These are phyloP conservation scores for Pyrochroa serraticornis DNA, from an alignment of 2,888 invertebrate genomes.

Conservation along the genomic window DNA sequence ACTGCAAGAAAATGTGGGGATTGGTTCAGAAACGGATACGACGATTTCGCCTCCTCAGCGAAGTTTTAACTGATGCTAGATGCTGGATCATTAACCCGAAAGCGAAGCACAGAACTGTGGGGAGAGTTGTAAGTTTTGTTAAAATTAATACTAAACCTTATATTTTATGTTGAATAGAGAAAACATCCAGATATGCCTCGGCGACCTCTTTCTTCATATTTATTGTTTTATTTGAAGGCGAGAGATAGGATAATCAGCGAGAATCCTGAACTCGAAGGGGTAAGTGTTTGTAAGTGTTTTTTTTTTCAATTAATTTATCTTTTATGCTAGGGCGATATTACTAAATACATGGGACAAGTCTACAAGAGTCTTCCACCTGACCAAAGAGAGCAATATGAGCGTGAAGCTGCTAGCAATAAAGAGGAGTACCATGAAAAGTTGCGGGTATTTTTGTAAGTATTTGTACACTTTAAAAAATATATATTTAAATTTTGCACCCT, in stretches of 20 bases:
- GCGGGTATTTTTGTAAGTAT: constrained; percentile 59
- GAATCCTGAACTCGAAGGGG: constrained; percentile 60
- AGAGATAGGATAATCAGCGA: constrained; percentile 58
- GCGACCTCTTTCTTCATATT: constrained; percentile 60
- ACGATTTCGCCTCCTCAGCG: constrained; percentile 58
- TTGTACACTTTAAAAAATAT: too few relatives aligned
- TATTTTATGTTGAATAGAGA: constrained; percentile 15
- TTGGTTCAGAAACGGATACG: constrained; percentile 57
- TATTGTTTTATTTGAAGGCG: constrained; percentile 61
- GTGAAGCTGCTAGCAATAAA: constrained; percentile 56
- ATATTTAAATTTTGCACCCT: too few relatives aligned
- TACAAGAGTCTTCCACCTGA: constrained; percentile 58
- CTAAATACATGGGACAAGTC: constrained; percentile 59
- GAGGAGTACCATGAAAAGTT: constrained; percentile 59
- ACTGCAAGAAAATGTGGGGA: constrained; percentile 61
- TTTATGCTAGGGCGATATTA: constrained; percentile 55
- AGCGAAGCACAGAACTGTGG: constrained; percentile 1
- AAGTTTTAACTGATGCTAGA: constrained; percentile 60
- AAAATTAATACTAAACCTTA: background rate
- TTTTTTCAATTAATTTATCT: constrained; percentile 12
- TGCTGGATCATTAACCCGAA: constrained; percentile 57
- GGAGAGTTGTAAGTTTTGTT: constrained; percentile 7
- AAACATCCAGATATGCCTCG: constrained; percentile 62
- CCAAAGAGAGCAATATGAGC: constrained; percentile 59
- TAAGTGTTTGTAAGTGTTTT: constrained; percentile 35